Percentiles rank a stretch among this genome's conserved stretches.
These are phyloP conservation scores for Ormyrus rosae DNA, from an alignment of 2,888 invertebrate genomes.

Conservation along the genomic window DNA sequence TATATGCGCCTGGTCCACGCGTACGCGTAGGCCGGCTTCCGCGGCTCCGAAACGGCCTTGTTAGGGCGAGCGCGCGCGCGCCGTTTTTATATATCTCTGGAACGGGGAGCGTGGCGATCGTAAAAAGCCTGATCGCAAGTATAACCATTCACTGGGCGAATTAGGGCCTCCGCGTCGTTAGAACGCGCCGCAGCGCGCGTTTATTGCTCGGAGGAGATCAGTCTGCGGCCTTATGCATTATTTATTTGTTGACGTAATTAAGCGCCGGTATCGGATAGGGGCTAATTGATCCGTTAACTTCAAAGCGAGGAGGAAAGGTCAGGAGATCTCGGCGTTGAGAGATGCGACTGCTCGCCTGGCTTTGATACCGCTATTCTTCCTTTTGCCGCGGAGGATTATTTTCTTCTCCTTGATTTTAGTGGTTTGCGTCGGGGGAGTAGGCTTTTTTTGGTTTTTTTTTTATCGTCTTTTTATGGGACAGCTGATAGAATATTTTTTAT, in stretches of 20 bases:
- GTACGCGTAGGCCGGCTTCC: background rate
- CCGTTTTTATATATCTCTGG: constrained; percentile 19
- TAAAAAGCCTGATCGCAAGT: constrained; percentile 35
- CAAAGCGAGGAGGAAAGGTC: background rate
- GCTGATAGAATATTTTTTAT: constrained; percentile 48
- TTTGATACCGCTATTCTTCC: constrained; percentile 20
- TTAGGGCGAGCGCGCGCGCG: constrained; percentile 16
- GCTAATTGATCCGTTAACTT: constrained; percentile 28
- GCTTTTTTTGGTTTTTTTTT: background rate
- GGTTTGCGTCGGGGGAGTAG: background rate
- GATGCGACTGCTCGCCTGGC: background rate
- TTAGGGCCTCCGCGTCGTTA: constrained; percentile 28
- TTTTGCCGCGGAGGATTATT: constrained; percentile 16
- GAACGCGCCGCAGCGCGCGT: background rate
- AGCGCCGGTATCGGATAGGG: constrained; percentile 9
- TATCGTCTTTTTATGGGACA: constrained; percentile 32
- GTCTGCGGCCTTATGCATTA: constrained; percentile 38
- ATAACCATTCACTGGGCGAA: constrained; percentile 1
- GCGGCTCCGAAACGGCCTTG: background rate
- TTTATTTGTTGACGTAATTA: constrained; percentile 52
- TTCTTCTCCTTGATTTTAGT: background rate
- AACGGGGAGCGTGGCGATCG: constrained; percentile 15
- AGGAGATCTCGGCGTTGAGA: constrained; percentile 11
- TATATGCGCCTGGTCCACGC: background rate
- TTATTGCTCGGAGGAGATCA: constrained; percentile 8